These are phyloP conservation scores for Hemiscyllium ocellatum DNA, from an alignment of 2,113 vertebrate species.

Conservation along the genomic window DNA sequence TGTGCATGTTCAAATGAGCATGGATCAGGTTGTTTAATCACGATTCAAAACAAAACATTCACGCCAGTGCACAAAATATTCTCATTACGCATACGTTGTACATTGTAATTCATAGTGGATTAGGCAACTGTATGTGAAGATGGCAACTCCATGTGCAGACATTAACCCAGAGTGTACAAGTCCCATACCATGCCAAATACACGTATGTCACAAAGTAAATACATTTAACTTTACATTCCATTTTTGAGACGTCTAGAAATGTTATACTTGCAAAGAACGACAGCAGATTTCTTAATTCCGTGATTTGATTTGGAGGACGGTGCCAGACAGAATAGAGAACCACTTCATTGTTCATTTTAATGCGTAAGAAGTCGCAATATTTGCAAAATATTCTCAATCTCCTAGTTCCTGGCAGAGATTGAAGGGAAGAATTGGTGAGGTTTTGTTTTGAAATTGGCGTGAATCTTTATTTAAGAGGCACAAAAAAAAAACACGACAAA, in stretches of 20 bases:
- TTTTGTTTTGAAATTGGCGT: background rate
- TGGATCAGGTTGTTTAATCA: background rate
- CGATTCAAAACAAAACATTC: slow-evolving; percentile 5
- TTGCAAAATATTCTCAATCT: background rate
- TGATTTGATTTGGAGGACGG: background rate
- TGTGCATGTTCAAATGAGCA: background rate
- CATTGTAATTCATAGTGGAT: background rate
- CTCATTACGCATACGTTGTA: background rate
- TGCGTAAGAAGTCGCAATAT: background rate
- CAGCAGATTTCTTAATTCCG: background rate
- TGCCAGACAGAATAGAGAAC: background rate
- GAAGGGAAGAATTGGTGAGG: too few species aligned
- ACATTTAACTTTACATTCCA: background rate
- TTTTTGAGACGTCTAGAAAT: background rate
- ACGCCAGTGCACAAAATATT: background rate
- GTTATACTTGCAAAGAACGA: background rate
- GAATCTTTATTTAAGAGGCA: background rate
- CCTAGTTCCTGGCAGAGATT: background rate
- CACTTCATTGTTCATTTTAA: background rate
- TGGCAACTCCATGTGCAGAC: background rate
- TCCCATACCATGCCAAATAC: background rate
- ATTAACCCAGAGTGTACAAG: background rate
- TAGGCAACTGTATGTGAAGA: background rate
- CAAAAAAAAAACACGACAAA: background rate
- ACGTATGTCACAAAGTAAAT: background rate